Evolutionary conservation across 1,140 invertebrate species (phyloP).

Genomic region (Mamestra configurata): DNA sequence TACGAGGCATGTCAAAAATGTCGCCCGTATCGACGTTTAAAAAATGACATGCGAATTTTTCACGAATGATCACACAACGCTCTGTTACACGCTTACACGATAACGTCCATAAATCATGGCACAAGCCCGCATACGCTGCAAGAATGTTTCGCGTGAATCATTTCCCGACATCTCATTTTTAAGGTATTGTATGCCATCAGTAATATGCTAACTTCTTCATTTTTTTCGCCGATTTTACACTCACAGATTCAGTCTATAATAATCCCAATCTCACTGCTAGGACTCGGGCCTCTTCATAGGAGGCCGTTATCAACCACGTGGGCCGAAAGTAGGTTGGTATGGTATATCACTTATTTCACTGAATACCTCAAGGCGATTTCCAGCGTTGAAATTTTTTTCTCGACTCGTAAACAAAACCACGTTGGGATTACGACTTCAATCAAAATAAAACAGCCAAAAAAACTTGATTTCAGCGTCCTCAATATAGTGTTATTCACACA

Average conservation of each 20-base stretch:
- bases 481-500: constrained; percentile 44
- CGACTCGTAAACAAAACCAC: constrained; percentile 39
- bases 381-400: constrained; percentile 13
- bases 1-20: constrained; percentile 38
- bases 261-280: too few species aligned
- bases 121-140: constrained; percentile 47
- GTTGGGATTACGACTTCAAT: constrained; percentile 31
- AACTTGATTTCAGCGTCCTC: constrained; percentile 53
- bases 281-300: too few species aligned
- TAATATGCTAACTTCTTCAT: not conserved
- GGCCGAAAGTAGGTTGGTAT: too few species aligned
- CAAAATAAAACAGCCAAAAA: constrained; percentile 45
- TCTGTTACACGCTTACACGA: constrained; percentile 55
- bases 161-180: constrained; percentile 28
- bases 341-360: not conserved
- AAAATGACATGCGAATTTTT: constrained; percentile 59
- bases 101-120: constrained; percentile 41
- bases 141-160: constrained; percentile 58
- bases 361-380: constrained; percentile 20
- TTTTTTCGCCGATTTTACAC: not conserved
- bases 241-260: too few species aligned
- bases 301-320: too few species aligned
- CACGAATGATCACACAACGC: constrained; percentile 53
- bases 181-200: not conserved
- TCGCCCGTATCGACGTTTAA: constrained; percentile 32